Percentiles rank a stretch among this genome's conserved stretches.
phyloP scores from a whole-genome alignment of 2,113 vertebrate genomes.

The Casuarius casuarius region DNA sequence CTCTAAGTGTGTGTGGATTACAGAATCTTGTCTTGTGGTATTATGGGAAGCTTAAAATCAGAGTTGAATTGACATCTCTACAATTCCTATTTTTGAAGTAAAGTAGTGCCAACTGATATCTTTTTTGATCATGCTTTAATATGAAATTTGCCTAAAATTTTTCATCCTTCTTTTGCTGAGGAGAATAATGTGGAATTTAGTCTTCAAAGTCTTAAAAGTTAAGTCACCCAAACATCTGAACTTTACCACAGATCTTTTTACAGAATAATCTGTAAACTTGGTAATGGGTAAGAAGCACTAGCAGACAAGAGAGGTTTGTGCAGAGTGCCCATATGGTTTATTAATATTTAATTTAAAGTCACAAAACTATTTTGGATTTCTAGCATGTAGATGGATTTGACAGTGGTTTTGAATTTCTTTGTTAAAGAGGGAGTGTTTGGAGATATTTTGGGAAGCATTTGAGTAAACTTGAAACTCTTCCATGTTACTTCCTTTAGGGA shows the following conservation, averaged over 20 bases:
- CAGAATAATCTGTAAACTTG: neutral
- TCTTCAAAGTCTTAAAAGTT: neutral
- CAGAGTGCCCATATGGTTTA: neutral
- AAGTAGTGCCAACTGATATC: neutral
- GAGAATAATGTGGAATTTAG: neutral
- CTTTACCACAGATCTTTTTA: neutral
- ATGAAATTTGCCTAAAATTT: neutral
- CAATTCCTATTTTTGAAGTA: neutral
- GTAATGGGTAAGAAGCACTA: neutral
- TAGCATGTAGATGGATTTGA: neutral
- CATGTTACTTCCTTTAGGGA: slow-evolving; percentile 1
- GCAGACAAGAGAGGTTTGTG: neutral
- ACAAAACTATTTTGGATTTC: neutral
- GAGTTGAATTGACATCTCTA: neutral
- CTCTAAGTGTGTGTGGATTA: neutral
- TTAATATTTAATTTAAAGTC: neutral
- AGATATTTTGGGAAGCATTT: slow-evolving; percentile 23
- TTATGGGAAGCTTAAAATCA: neutral
- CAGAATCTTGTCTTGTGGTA: neutral
- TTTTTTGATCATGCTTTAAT: neutral
- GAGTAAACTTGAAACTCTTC: neutral
- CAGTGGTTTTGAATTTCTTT: slow-evolving; percentile 17
- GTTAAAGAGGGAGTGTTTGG: neutral
- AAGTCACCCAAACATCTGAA: neutral
- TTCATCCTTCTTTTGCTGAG: neutral